Percentiles rank a stretch among this genome's conserved stretches.
Evolutionary conservation across 2,888 invertebrate genomes (phyloP).

Genomic region (Monoplex corrugatus): DNA sequence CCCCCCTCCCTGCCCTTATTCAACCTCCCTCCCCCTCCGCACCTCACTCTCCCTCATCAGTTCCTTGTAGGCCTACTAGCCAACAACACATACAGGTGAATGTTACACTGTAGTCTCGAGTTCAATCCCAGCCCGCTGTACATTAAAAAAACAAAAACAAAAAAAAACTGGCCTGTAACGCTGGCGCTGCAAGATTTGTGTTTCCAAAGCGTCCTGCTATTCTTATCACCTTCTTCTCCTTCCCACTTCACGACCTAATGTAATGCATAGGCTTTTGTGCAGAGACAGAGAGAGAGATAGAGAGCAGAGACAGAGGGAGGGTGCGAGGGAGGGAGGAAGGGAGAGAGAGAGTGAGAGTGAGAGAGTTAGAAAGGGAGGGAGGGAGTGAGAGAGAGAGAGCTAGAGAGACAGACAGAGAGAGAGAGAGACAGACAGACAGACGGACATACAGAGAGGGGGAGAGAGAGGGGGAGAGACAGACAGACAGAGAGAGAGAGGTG

Average conservation of each 20-base stretch:
- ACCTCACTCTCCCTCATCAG: background rate
- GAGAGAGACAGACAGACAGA: background rate
- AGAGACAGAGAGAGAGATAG: slow-evolving; percentile 5
- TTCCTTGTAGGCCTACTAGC: background rate
- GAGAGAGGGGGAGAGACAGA: background rate
- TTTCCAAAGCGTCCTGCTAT: no score
- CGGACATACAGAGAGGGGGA: background rate
- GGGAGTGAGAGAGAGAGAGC: slow-evolving; percentile 28
- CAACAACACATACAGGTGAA: background rate
- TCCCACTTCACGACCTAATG: no score
- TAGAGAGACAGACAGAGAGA: background rate
- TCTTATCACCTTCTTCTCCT: no score
- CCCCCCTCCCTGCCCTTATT: no score
- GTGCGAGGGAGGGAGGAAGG: background rate
- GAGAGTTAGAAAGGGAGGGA: slow-evolving; percentile 28
- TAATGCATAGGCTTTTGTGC: no score
- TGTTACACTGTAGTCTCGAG: no score
- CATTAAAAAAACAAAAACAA: no score
- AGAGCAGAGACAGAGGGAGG: background rate
- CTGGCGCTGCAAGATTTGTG: no score
- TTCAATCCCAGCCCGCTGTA: no score
- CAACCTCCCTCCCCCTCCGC: no score
- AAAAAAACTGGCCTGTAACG: no score
- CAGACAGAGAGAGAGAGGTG: background rate
- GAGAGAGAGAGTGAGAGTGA: background rate